A percentile compares a stretch with the other conserved stretches of the same genome.
Evolutionary conservation across 2,888 invertebrate genomes (phyloP).

Genomic region (Aporophyla nigra): DNA sequence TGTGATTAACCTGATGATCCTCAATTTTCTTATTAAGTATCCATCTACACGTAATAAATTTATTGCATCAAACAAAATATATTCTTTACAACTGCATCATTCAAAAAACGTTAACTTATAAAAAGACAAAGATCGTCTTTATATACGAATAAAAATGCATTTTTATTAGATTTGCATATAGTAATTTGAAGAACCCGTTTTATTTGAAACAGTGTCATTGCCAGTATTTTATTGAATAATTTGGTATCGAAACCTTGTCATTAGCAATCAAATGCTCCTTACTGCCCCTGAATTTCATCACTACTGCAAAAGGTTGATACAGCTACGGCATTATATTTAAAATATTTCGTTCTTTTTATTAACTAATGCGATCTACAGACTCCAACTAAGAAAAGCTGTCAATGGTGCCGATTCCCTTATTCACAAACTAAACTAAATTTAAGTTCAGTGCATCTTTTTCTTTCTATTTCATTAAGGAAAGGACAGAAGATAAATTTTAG

Average conservation of each 20-base stretch:
- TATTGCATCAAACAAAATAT: background rate
- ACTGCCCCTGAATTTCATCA: background rate
- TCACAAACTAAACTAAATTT: too few species aligned
- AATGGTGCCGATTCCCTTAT: too few species aligned
- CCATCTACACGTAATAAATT: conserved; percentile 10
- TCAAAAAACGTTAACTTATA: conserved; percentile 1
- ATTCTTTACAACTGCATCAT: background rate
- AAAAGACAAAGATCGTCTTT: background rate
- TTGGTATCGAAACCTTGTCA: conserved; percentile 18
- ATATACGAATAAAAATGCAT: conserved; percentile 7
- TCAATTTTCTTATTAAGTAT: conserved; percentile 6
- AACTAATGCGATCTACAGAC: background rate
- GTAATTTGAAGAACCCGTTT: conserved; percentile 16
- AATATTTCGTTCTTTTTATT: conserved; percentile 18
- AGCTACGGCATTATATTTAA: background rate
- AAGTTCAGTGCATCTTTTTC: too few species aligned
- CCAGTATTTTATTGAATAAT: conserved; percentile 38
- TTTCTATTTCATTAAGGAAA: too few species aligned
- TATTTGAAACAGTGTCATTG: conserved; percentile 51
- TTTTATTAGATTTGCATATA: conserved; percentile 12
- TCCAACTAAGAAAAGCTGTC: conserved; percentile 14
- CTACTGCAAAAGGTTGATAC: background rate
- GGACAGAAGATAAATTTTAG: too few species aligned
- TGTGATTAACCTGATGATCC: background rate
- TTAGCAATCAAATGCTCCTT: conserved; percentile 17